phyloP scores from a whole-genome alignment of 2,113 vertebrate genomes.

The Galbula dea region DNA sequence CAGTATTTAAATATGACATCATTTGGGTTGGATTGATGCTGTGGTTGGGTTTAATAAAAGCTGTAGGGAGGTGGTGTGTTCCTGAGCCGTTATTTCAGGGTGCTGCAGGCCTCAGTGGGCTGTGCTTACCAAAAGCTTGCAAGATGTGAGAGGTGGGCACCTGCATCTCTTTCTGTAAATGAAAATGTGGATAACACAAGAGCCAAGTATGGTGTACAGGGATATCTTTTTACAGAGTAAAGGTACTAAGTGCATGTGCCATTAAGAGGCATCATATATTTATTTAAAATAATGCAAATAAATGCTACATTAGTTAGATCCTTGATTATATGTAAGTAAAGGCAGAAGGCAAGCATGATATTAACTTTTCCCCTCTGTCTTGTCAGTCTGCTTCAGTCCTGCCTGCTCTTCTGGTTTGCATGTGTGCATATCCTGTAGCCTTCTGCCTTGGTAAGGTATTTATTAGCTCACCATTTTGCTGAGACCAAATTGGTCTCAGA shows the following conservation, averaged over 20 bases:
- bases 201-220: background rate
- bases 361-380: background rate
- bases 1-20: background rate
- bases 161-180: background rate
- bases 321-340: background rate
- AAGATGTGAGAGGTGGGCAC: background rate
- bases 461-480: background rate
- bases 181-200: background rate
- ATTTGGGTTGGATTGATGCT: background rate
- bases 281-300: background rate
- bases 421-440: background rate
- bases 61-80: background rate
- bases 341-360: background rate
- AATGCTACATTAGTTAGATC: background rate
- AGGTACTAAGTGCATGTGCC: background rate
- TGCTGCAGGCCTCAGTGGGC: background rate
- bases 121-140: background rate
- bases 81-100: background rate
- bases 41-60: background rate
- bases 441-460: background rate
- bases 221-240: background rate
- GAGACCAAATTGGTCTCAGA: background rate
- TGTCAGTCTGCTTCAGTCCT: background rate
- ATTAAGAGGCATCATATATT: background rate
- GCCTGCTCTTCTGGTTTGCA: background rate